A percentile compares a stretch with the other conserved stretches of the same genome.
phyloP scores from a whole-genome alignment of 2,113 vertebrate genomes.

The Corythoichthys haematopterus region DNA sequence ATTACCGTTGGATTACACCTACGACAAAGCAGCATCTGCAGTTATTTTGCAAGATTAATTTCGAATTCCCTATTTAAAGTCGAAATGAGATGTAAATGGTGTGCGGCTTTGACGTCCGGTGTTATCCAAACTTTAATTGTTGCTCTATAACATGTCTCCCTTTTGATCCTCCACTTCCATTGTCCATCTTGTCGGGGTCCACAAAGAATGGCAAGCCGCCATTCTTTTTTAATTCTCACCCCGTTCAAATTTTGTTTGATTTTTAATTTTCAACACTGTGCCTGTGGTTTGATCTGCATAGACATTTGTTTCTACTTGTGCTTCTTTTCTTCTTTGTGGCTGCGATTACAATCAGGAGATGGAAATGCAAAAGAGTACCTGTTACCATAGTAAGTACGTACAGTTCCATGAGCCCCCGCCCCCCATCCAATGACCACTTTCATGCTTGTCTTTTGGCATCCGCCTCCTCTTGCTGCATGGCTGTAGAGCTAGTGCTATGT shows the following conservation, averaged over 20 bases:
- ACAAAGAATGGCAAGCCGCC: constrained; percentile 79
- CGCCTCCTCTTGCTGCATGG: constrained; percentile 67
- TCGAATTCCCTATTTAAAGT: background rate
- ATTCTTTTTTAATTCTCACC: constrained; percentile 67
- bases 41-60: constrained; percentile 6
- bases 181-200: constrained; percentile 71
- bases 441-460: constrained; percentile 59
- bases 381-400: constrained; percentile 99
- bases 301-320: constrained; percentile 97
- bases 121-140: constrained; percentile 75
- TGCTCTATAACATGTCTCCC: constrained; percentile 64
- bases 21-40: constrained; percentile 13
- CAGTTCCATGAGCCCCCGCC: constrained; percentile 72
- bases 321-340: constrained; percentile 98
- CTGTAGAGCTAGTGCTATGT: constrained; percentile 67
- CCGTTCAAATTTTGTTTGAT: constrained; percentile 30
- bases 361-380: constrained; percentile 99
- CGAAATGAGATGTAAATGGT: background rate
- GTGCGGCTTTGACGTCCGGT: constrained; percentile 48
- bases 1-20: constrained; percentile 82
- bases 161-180: constrained; percentile 74
- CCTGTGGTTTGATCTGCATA: constrained; percentile 92
- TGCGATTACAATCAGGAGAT: constrained; percentile 94
- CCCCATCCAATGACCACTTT: constrained; percentile 64
- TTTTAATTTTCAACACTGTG: constrained; percentile 75